Base-by-base conservation (phyloP, 35 echinoderm and acorn worm species). In the Lytechinus pictus region DNA sequence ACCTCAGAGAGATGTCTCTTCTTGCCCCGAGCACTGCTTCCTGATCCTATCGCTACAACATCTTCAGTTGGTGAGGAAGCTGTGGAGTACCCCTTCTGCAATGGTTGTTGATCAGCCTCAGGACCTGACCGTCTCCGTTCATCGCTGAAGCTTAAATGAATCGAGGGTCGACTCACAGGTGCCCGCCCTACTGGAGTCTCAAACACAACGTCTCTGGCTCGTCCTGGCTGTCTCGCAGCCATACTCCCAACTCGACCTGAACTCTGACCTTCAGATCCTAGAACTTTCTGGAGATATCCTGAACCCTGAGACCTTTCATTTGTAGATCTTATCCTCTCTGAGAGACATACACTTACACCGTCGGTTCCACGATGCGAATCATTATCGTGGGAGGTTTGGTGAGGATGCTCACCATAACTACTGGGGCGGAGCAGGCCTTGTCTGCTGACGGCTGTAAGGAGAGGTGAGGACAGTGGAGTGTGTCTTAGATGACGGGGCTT, bases 161-260 rank as follows among this genome's bases (percentile, higher is more conserved):
- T 57, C 0, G 54, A 33, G 27, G 92, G 92, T 0, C 92, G 92
- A n/a, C 9, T 28, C 4, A 93, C 55, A 3, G 92, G 92, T 55
- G 92, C 92, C 1, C 92, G 52, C n/a, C 92, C 92, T 28, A 93
- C 54, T 55, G 92, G 92, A 5, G 92, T 93, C 53, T 93, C 53
- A 93, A 93, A 93, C 55, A 57, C 55, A 7, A 93, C 53, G 28
- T 57, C 92, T 10, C 92, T 93, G 1, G 19, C 55, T 95, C 66
- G 12, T 4, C 66, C 61, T 24, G 4, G 19, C n/a, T 79, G 66
- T 79, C 66, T n/a, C 4, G 66, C n/a, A 4, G 19, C 66, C 1
- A 24, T 19, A 16, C 66, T 79, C 66, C 66, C 66, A 79, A 79
- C 19, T 79, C 66, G 66, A 79, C 19, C 66, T 79, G 66, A 79